These are phyloP conservation scores for Euwallacea fornicatus DNA, from an alignment of 1,140 invertebrate genomes.

Conservation along the genomic window DNA sequence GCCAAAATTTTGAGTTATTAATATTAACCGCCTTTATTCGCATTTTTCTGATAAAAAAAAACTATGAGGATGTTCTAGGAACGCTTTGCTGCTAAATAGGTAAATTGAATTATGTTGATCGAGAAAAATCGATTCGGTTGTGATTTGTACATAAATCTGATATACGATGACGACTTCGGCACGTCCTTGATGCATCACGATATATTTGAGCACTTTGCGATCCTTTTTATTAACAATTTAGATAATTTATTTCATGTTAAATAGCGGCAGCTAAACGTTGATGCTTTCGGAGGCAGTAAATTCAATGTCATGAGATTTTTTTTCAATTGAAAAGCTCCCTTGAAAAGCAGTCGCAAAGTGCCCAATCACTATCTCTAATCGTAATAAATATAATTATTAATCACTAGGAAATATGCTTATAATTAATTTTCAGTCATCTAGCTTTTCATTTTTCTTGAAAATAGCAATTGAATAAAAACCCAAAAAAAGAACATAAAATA, in stretches of 20 bases:
- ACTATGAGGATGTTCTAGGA: neutral
- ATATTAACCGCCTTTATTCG: neutral
- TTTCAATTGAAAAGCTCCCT: no score
- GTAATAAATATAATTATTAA: conserved; percentile 27
- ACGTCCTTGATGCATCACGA: conserved; percentile 33
- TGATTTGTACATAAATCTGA: conserved; percentile 35
- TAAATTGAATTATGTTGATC: no score
- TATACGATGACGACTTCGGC: conserved; percentile 38
- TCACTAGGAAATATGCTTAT: conserved; percentile 37
- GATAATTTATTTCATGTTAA: no score
- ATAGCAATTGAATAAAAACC: conserved; percentile 27
- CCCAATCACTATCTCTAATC: no score
- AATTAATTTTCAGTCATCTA: conserved; percentile 36
- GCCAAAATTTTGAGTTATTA: neutral
- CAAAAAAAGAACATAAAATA: conserved; percentile 32
- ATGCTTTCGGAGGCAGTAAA: no score
- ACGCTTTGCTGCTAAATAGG: no score
- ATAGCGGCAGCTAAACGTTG: no score
- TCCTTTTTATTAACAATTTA: neutral
- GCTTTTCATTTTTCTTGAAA: conserved; percentile 34
- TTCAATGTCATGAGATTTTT: no score
- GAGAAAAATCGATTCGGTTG: conserved; percentile 25
- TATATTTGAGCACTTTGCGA: conserved; percentile 14
- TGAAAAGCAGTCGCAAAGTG: no score
- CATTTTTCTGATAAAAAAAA: conserved; percentile 4